These are phyloP conservation scores for Drosophila mercatorum DNA, from an alignment of 2,888 invertebrate species.

Conservation along the genomic window DNA sequence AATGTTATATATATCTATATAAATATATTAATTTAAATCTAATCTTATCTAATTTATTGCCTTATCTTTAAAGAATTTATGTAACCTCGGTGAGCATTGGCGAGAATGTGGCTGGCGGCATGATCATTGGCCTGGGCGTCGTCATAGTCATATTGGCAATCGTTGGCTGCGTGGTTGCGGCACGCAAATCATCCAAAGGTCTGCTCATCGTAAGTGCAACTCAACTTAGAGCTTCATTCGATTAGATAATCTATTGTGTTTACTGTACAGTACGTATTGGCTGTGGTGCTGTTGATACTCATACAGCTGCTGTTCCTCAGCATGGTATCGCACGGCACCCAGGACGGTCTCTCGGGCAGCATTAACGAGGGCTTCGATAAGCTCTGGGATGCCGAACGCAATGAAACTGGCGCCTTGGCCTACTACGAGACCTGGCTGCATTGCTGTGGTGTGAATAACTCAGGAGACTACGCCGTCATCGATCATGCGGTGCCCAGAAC, in stretches of 20 bases:
- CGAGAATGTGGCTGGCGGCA: slow-evolving; percentile 78
- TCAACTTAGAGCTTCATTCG: neutral
- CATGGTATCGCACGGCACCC: slow-evolving; percentile 81
- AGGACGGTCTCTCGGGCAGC: slow-evolving; percentile 80
- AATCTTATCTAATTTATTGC: neutral
- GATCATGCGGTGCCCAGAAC: slow-evolving; percentile 71
- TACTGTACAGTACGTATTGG: slow-evolving; percentile 74
- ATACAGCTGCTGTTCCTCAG: slow-evolving; percentile 76
- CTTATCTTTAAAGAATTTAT: slow-evolving; percentile 27
- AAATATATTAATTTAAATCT: neutral
- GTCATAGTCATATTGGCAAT: slow-evolving; percentile 71
- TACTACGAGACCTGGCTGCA: slow-evolving; percentile 80
- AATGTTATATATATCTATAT: neutral
- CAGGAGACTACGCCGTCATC: slow-evolving; percentile 73
- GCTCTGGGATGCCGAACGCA: slow-evolving; percentile 73
- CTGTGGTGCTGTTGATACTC: slow-evolving; percentile 69
- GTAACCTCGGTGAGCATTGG: slow-evolving; percentile 75
- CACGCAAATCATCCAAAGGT: slow-evolving; percentile 73
- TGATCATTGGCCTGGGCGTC: slow-evolving; percentile 77
- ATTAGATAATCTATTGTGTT: neutral
- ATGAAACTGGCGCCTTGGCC: slow-evolving; percentile 71
- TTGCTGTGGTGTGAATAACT: slow-evolving; percentile 80
- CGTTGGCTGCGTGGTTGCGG: slow-evolving; percentile 79
- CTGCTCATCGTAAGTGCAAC: slow-evolving; percentile 68
- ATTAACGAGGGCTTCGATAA: slow-evolving; percentile 77